These are phyloP conservation scores for Apodemia hepburni DNA, from an alignment of 2,888 invertebrate genomes.

Conservation along the genomic window DNA sequence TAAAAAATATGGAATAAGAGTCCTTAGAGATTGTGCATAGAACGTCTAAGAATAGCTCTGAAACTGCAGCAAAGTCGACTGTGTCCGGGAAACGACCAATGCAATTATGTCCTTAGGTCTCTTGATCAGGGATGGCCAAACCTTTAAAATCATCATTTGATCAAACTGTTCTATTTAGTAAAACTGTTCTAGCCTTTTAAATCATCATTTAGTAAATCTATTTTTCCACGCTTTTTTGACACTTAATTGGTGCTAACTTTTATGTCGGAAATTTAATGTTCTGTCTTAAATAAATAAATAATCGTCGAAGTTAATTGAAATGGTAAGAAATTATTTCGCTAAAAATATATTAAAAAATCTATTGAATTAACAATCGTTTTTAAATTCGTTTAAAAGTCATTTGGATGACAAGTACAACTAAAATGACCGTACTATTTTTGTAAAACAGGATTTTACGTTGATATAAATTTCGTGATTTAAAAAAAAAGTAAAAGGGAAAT, in stretches of 20 bases:
- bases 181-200: neutral
- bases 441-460: too few relatives aligned
- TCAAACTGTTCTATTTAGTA: neutral
- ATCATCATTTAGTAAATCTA: neutral
- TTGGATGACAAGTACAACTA: too few relatives aligned
- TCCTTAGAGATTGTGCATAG: neutral
- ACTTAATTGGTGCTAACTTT: neutral
- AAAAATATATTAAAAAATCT: too few relatives aligned
- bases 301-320: too few relatives aligned
- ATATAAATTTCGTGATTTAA: too few relatives aligned
- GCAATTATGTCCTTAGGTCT: neutral
- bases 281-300: too few relatives aligned
- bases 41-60: neutral
- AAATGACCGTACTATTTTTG: too few relatives aligned
- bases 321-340: too few relatives aligned
- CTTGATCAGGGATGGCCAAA: neutral
- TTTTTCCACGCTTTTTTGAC: neutral
- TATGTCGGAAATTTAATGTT: neutral
- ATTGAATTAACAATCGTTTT: too few relatives aligned
- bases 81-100: constrained; percentile 8
- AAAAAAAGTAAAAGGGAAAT: too few relatives aligned
- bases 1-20: neutral
- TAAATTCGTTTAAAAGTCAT: too few relatives aligned
- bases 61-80: constrained; percentile 6
- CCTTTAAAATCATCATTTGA: neutral